Evolutionary conservation across 1,140 invertebrate species (phyloP).

Genomic region (Zelostemma sp.): DNA sequence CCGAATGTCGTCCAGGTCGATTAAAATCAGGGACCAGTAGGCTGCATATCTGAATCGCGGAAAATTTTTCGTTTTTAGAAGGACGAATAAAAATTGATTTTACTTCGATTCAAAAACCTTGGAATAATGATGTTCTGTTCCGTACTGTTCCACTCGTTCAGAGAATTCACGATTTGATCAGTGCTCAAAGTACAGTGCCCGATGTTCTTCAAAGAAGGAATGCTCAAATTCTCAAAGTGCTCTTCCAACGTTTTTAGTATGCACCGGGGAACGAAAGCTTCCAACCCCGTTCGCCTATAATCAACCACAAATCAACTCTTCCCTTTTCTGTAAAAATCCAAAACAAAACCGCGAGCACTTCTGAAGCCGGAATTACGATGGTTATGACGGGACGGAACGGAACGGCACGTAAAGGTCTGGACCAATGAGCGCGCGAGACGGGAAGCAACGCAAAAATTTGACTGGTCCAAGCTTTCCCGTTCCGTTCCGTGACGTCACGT

Average conservation of each 20-base stretch:
- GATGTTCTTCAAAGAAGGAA: slow-evolving; percentile 73
- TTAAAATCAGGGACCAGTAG: slow-evolving; percentile 72
- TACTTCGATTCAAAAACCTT: slow-evolving; percentile 45
- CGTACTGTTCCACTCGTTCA: slow-evolving; percentile 73
- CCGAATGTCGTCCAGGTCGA: slow-evolving; percentile 72
- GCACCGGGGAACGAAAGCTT: slow-evolving; percentile 73
- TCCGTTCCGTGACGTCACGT: too few species aligned
- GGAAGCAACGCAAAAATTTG: too few species aligned
- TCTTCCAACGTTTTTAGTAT: slow-evolving; percentile 72
- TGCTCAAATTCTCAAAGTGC: slow-evolving; percentile 72
- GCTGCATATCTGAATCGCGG: slow-evolving; percentile 62
- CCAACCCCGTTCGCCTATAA: slow-evolving; percentile 70
- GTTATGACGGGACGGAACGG: too few species aligned
- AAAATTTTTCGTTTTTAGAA: too few species aligned
- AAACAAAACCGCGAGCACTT: too few species aligned
- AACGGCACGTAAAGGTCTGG: too few species aligned
- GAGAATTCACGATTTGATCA: slow-evolving; percentile 68
- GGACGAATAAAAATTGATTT: too few species aligned
- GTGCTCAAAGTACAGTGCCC: slow-evolving; percentile 71
- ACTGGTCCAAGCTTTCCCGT: too few species aligned
- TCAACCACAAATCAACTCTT: too few species aligned
- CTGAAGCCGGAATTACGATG: too few species aligned
- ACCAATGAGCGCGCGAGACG: too few species aligned
- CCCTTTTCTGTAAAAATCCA: too few species aligned
- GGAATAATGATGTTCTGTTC: slow-evolving; percentile 74